These are phyloP conservation scores for Pipistrellus pygmaeus DNA, from an alignment of 2,797 vertebrate species.

Conservation along the genomic window DNA sequence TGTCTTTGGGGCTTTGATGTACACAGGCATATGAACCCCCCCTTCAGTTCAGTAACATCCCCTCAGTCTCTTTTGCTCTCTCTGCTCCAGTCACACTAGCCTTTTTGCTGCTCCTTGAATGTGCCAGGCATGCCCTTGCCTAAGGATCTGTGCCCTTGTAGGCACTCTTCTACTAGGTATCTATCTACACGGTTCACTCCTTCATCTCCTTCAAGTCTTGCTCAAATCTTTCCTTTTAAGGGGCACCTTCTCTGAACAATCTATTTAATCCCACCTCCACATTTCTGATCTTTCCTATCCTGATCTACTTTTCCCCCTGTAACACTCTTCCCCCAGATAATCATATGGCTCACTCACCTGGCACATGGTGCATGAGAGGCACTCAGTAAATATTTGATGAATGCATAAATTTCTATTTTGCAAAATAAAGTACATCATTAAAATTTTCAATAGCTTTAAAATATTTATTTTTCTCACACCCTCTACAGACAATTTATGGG, in stretches of 20 bases:
- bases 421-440: neutral
- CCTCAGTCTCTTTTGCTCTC: neutral
- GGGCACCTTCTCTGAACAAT: neutral
- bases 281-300: neutral
- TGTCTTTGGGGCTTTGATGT: neutral
- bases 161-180: neutral
- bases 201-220: neutral
- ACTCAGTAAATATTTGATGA: neutral
- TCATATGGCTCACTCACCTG: neutral
- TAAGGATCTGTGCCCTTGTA: neutral
- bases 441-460: neutral
- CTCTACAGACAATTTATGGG: neutral
- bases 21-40: neutral
- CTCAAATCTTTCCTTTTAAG: neutral
- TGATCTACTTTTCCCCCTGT: neutral
- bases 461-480: conserved; percentile 27
- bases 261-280: neutral
- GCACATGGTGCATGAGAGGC: neutral
- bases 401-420: neutral
- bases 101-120: neutral
- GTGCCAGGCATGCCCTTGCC: no score
- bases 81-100: neutral
- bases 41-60: neutral
- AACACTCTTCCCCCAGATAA: neutral
- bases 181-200: neutral